Base-by-base conservation (phyloP, 2,888 invertebrate species). In the Coelopa pilipes region DNA sequence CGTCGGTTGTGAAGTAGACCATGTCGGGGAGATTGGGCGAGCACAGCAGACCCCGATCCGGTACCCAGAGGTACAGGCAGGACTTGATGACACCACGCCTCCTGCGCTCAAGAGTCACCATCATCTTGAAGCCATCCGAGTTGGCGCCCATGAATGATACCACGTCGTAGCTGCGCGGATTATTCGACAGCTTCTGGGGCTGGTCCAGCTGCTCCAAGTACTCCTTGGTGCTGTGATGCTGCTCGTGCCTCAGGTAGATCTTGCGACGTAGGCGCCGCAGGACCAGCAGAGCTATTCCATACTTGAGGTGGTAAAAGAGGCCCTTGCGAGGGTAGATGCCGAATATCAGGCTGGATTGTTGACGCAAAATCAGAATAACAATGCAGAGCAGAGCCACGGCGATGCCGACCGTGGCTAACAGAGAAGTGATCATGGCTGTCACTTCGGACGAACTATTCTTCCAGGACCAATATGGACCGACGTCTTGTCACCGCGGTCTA, bases 61-160 rank as follows among this genome's bases (percentile, higher is more conserved):
- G 94, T 49, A 92, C 90, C 83, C 90, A 90, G 4, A 94, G 83
- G 81, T 92, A 93, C 53, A 93, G 89, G 0, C 92, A 88, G 46
- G 91, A 92, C 81, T 93, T 92, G 67, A 92, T 89, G 79, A 93
- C 90, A 7, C 91, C 92, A 78, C 91, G 86, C 0, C 91, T 90
- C 5, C 93, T 88, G n/a, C 92, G 85, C 82, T 93, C 93, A 77
- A 90, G 89, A 0, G 93, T 93, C 0, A 90, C 89, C 79, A 92
- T 90, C 46, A 94, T 86, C 81, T 92, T 94, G 55, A 90, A 88
- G 0, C 93, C 94, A 15, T 90, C 89, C 21, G 84, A 83, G 77
- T 90, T 91, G 45, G 90, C 90, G 0, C 91, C 92, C 86, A 93
- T 92, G 85, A 94, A 93, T 84, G 93, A 94, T 0, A 94, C 92